A percentile compares a stretch with the other conserved stretches of the same genome.
Conservation (phyloP, 2,888 invertebrate genomes). For the Sialis lutaria region DNA sequence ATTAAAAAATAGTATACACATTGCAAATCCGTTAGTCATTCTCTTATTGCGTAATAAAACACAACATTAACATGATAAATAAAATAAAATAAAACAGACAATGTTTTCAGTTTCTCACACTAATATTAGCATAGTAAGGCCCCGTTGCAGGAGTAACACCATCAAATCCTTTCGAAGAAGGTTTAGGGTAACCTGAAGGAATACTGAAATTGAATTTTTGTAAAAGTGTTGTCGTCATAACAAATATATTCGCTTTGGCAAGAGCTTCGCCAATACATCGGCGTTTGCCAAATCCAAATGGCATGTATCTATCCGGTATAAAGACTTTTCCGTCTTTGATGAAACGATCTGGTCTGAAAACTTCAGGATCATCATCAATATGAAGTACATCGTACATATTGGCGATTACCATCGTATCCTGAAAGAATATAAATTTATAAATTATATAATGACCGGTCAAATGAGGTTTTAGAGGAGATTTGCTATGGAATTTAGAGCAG, state of each 20-base stretch:
- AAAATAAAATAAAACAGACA: neutral
- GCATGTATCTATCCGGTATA: constrained; percentile 51
- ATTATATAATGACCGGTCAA: too few species aligned
- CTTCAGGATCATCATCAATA: constrained; percentile 47
- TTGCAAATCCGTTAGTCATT: too few species aligned
- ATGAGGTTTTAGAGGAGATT: too few species aligned
- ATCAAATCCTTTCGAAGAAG: constrained; percentile 49
- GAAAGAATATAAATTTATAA: constrained; percentile 13
- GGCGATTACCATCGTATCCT: constrained; percentile 66
- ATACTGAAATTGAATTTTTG: constrained; percentile 53
- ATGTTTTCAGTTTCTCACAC: constrained; percentile 13
- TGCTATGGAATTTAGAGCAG: too few species aligned
- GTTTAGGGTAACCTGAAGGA: constrained; percentile 42
- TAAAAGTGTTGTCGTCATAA: constrained; percentile 53
- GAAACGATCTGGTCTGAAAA: constrained; percentile 61
- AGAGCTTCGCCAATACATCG: constrained; percentile 70
- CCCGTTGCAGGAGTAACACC: constrained; percentile 63
- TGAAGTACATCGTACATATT: constrained; percentile 58
- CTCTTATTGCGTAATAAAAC: too few species aligned
- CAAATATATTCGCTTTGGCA: constrained; percentile 60
- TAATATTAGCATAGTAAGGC: constrained; percentile 48
- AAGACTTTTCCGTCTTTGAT: constrained; percentile 38
- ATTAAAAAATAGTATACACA: too few species aligned
- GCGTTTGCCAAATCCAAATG: constrained; percentile 63
- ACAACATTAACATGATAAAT: neutral